Percentiles rank a stretch among this genome's conserved stretches.
These are phyloP conservation scores for Nipponacmea schrenckii DNA, from an alignment of 2,888 invertebrate species.

Conservation along the genomic window DNA sequence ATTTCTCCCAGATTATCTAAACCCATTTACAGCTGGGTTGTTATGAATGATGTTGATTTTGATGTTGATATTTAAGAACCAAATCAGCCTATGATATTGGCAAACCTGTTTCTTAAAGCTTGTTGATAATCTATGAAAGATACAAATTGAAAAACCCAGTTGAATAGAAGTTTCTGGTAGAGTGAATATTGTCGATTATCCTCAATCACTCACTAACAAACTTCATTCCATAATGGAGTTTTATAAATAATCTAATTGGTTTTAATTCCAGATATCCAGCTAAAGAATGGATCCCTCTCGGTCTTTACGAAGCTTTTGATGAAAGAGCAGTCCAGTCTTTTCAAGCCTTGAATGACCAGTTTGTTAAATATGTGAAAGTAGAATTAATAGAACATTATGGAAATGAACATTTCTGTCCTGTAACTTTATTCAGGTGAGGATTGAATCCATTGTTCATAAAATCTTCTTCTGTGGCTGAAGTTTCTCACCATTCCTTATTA, in stretches of 20 bases:
- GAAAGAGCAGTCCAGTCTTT: slow-evolving; percentile 89
- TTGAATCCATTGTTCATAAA: not conserved
- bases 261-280: slow-evolving; percentile 51
- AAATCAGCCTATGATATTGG: too few relatives aligned
- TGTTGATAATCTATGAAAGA: too few relatives aligned
- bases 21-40: too few relatives aligned
- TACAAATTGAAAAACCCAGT: too few relatives aligned
- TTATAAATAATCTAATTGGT: not conserved
- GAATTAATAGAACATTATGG: slow-evolving; percentile 95
- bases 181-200: too few relatives aligned
- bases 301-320: slow-evolving; percentile 87
- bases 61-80: too few relatives aligned
- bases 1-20: too few relatives aligned
- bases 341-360: slow-evolving; percentile 70
- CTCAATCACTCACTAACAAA: too few relatives aligned
- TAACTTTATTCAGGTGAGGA: slow-evolving; percentile 82
- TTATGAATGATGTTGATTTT: too few relatives aligned
- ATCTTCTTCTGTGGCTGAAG: slow-evolving; percentile 8
- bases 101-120: too few relatives aligned
- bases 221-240: not conserved
- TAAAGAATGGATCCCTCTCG: slow-evolving; percentile 90
- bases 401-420: slow-evolving; percentile 95
- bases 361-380: slow-evolving; percentile 66
- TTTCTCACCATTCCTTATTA: too few relatives aligned
- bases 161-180: too few relatives aligned